Percentiles rank a stretch among this genome's conserved stretches.
phyloP scores from a whole-genome alignment of 1,140 invertebrate genomes.

The Papilio polytes region DNA sequence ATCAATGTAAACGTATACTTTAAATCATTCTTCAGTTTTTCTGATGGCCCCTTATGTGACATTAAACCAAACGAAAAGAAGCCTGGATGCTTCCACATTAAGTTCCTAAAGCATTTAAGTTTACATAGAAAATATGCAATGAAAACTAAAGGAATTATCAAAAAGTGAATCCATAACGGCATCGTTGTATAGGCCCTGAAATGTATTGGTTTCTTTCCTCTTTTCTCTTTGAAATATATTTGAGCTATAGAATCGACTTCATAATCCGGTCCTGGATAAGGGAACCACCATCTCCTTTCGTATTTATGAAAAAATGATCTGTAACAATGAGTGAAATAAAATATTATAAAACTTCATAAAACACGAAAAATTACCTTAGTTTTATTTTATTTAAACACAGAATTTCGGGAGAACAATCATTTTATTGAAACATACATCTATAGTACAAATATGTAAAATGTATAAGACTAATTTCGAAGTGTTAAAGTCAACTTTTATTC shows the following conservation, averaged over 20 bases:
- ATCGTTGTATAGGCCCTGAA: conserved; percentile 85
- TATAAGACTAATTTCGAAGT: too few relatives aligned
- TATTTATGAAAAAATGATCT: conserved; percentile 87
- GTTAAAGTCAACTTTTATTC: too few relatives aligned
- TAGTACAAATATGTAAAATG: too few relatives aligned
- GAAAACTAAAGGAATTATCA: conserved; percentile 84
- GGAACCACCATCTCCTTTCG: conserved; percentile 87
- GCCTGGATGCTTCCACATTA: conserved; percentile 87
- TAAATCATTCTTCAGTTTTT: conserved; percentile 85
- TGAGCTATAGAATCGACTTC: conserved; percentile 91
- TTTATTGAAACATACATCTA: too few relatives aligned
- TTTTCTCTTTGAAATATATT: conserved; percentile 88
- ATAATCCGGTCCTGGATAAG: conserved; percentile 92
- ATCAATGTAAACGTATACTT: conserved; percentile 88
- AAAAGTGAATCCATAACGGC: conserved; percentile 73
- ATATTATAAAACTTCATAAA: background rate
- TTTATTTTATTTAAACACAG: too few relatives aligned
- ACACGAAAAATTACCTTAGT: too few relatives aligned
- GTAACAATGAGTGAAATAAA: conserved; percentile 38
- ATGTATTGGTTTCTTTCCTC: conserved; percentile 89
- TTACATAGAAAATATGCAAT: conserved; percentile 88
- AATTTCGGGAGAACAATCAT: too few relatives aligned
- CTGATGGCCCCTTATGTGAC: conserved; percentile 87
- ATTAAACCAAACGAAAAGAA: conserved; percentile 89
- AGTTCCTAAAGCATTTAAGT: conserved; percentile 80